These are phyloP conservation scores for Spisula solida DNA, from an alignment of 2,888 invertebrate genomes.

Conservation along the genomic window DNA sequence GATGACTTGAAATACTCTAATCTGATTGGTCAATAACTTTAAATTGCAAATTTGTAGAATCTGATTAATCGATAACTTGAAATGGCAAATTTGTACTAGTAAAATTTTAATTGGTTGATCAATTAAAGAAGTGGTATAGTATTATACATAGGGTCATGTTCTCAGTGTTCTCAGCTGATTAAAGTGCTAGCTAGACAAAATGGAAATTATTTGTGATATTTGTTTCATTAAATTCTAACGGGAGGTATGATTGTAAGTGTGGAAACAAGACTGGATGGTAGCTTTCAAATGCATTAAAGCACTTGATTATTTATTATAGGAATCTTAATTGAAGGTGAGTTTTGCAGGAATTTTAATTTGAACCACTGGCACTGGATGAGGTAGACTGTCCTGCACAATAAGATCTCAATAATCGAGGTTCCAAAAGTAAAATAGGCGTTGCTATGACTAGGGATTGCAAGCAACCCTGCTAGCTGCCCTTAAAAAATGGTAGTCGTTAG, in stretches of 20 bases:
- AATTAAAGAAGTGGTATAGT: constrained; percentile 1
- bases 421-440: too few relatives aligned
- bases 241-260: not conserved
- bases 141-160: not conserved
- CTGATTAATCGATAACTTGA: not conserved
- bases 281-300: too few relatives aligned
- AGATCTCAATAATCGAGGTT: too few relatives aligned
- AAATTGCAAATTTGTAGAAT: not conserved
- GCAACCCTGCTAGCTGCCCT: too few relatives aligned
- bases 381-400: too few relatives aligned
- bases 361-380: too few relatives aligned
- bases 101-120: constrained; percentile 7
- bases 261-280: not conserved
- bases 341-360: not conserved
- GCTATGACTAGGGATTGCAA: too few relatives aligned
- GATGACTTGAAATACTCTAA: not conserved
- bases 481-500: too few relatives aligned
- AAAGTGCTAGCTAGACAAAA: not conserved
- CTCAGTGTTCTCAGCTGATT: not conserved
- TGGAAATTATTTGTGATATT: not conserved
- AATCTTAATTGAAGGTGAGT: not conserved
- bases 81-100: not conserved
- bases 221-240: not conserved
- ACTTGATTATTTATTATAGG: too few relatives aligned
- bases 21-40: not conserved